Evolutionary conservation across 2,888 invertebrate genomes (phyloP), one percentile per base, ranked within the genome.

Genomic region (Acronicta psi): DNA sequence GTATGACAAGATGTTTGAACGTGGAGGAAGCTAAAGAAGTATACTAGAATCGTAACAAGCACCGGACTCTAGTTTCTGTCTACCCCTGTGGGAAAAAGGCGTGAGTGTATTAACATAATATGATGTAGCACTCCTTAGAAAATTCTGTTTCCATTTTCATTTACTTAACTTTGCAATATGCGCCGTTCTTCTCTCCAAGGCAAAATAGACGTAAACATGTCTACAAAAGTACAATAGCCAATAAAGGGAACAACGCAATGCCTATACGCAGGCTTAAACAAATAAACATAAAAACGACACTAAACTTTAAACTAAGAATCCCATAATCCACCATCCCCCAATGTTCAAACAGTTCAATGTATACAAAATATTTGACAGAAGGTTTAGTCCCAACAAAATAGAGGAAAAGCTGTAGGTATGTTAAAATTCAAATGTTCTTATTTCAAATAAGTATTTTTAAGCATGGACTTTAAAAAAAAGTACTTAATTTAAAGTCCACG

Each of bases 211-310:
- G 18, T 54, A 71, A 72, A 67, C 0, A 72, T 72, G 59, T 66
- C 67, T 67, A 50, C 42, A 46, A 53, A 67, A 64, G 45, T 59
- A 42, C 38, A 66, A 66, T 40, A 72, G 23, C 36, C 59, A 67
- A 50, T 67, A 67, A 66, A 72, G 60, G 34, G 53, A 47, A 46
- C 67, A 25, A 67, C 44, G 17, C 36, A 68, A 68, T 52, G 68
- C 69, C 73, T 67, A 69, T 43, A 52, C 55, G 34, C 53, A 59
- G 54, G 43, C 56, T 68, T 56, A 61, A 56, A 56, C 69, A 69
- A 69, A 69, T 73, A 69, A 73, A 73, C 51, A 68, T 69, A 69
- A 69, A 73, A 73, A 73, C 60, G 50, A 44, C 55, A 60, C 73
- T 73, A 56, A 69, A 69, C 69, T 68, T 73, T 73, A 73, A 67